Evolutionary conservation across 2,113 vertebrate species (phyloP).

Genomic region (Strix aluco): DNA sequence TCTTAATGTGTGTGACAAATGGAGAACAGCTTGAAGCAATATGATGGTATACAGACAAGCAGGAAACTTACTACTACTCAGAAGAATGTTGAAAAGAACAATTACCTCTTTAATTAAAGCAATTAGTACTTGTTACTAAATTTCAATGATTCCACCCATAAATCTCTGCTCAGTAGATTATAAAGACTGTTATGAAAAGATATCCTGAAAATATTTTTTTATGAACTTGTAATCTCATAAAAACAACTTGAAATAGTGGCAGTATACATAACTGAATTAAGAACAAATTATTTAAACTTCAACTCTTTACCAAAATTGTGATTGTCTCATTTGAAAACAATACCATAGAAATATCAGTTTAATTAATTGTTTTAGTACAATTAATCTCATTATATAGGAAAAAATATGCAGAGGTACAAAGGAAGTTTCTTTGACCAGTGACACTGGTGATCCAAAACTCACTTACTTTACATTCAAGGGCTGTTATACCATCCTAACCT

Average conservation of each 20-base stretch:
- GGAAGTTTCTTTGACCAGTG: not conserved
- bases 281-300: conserved; percentile 41
- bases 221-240: not conserved
- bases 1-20: not conserved
- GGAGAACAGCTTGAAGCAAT: not conserved
- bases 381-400: conserved; percentile 26
- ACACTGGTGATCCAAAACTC: not conserved
- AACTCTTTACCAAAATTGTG: conserved; percentile 15
- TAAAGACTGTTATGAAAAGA: not conserved
- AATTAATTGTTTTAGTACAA: conserved; percentile 27
- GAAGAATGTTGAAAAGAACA: not conserved
- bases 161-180: not conserved
- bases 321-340: conserved; percentile 18
- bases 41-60: not conserved
- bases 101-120: not conserved
- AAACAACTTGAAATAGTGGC: not conserved
- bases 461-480: not conserved
- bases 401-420: conserved; percentile 21
- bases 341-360: conserved; percentile 23
- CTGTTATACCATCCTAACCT: not conserved
- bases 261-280: not conserved
- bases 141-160: not conserved
- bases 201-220: conserved; percentile 5
- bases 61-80: not conserved
- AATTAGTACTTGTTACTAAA: not conserved